Evolutionary conservation across 1,140 invertebrate genomes (phyloP).

Genomic region (Pseudomyrmex dendroicus): DNA sequence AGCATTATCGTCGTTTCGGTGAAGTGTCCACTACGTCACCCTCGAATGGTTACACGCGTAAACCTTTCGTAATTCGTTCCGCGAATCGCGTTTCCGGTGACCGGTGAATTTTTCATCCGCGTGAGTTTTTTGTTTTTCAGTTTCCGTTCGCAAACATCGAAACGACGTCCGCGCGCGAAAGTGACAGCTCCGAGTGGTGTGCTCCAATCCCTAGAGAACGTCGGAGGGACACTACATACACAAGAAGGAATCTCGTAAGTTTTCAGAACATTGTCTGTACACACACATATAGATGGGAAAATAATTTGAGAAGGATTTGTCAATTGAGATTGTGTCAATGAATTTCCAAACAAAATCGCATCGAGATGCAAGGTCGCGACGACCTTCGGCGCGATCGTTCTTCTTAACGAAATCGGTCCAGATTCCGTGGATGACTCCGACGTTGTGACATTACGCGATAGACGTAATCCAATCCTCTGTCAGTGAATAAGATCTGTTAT

Average conservation of each 20-base stretch:
- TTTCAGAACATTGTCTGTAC: too few relatives aligned
- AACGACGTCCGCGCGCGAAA: slow-evolving; percentile 63
- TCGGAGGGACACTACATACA: slow-evolving; percentile 12
- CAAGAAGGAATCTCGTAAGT: background rate
- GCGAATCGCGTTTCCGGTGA: slow-evolving; percentile 35
- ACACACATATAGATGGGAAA: background rate
- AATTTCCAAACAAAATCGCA: background rate
- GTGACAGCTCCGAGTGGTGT: slow-evolving; percentile 66
- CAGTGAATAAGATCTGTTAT: background rate
- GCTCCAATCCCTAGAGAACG: slow-evolving; percentile 46
- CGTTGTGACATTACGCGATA: slow-evolving; percentile 3
- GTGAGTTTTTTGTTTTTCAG: background rate
- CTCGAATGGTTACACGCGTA: slow-evolving; percentile 62
- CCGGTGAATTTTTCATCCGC: background rate
- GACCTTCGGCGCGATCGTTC: background rate
- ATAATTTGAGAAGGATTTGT: background rate
- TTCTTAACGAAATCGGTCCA: slow-evolving; percentile 11
- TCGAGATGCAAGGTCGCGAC: slow-evolving; percentile 18
- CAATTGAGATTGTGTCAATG: background rate
- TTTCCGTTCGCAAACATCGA: slow-evolving; percentile 18
- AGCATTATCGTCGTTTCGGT: slow-evolving; percentile 78
- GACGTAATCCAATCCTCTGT: too few relatives aligned
- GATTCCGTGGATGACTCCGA: background rate
- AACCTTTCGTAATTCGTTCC: slow-evolving; percentile 9
- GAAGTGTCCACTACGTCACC: slow-evolving; percentile 65